Conservation (phyloP, 2,888 invertebrate species). For the Seira sanloemensis region DNA sequence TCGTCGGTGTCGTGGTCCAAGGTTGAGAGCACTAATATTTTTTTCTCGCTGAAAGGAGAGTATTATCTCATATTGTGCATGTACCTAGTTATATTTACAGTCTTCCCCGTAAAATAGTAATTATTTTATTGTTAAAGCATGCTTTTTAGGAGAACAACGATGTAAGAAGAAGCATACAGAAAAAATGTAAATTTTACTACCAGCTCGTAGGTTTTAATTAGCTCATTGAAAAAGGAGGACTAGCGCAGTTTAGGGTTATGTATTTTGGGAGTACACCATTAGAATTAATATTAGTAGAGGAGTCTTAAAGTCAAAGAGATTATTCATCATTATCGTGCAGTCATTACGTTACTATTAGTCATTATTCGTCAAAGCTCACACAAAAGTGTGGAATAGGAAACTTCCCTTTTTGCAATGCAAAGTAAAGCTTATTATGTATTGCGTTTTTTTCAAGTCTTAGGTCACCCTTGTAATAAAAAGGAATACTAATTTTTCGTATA, state of each 20-base stretch:
- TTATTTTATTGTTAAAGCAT: neutral
- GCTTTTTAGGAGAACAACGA: neutral
- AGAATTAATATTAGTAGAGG: conserved; percentile 19
- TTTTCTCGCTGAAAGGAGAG: conserved; percentile 48
- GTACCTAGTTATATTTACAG: neutral
- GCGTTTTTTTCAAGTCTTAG: conserved; percentile 36
- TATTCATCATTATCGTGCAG: conserved; percentile 36
- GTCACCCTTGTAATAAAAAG: conserved; percentile 44
- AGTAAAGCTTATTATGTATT: neutral
- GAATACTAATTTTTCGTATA: conserved; percentile 10
- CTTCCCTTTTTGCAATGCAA: neutral
- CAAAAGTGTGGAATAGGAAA: neutral
- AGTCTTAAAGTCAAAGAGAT: conserved; percentile 28
- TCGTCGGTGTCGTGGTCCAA: conserved; percentile 43
- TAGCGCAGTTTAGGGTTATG: conserved; percentile 54
- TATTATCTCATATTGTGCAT: conserved; percentile 41
- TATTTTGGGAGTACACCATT: conserved; percentile 32
- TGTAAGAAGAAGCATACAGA: neutral
- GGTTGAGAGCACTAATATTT: conserved; percentile 57
- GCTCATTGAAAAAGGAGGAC: conserved; percentile 54
- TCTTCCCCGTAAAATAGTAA: neutral
- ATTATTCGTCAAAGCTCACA: neutral
- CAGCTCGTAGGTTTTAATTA: conserved; percentile 64
- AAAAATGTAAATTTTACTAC: conserved; percentile 64
- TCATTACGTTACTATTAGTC: neutral